Conservation (phyloP, 2,797 vertebrate species). For the Alca torda region DNA sequence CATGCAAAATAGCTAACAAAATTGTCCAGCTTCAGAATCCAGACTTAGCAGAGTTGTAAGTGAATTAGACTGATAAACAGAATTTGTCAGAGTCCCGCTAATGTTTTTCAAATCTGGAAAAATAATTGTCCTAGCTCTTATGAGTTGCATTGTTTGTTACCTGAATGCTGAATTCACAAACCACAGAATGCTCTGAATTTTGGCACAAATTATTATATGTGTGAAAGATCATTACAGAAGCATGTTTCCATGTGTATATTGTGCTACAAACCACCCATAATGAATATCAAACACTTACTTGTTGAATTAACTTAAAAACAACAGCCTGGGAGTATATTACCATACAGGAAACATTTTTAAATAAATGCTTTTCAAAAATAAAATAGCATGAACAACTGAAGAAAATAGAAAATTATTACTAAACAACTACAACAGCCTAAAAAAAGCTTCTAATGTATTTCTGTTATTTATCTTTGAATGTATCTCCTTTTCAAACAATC, state of each 20-base stretch:
- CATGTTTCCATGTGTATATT: neutral
- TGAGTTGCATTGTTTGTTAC: neutral
- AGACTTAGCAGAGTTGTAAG: neutral
- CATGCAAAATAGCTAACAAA: neutral
- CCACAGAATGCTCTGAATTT: neutral
- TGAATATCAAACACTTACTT: neutral
- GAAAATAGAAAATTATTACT: neutral
- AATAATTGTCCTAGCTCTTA: neutral
- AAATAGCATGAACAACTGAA: neutral
- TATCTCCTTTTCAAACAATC: neutral
- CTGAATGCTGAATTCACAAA: neutral
- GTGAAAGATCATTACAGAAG: neutral
- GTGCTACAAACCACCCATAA: neutral
- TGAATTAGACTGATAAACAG: neutral
- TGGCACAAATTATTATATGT: neutral
- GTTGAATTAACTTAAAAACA: neutral
- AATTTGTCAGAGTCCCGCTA: neutral
- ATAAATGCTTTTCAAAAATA: neutral
- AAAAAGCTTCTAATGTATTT: neutral
- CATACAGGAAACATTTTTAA: neutral
- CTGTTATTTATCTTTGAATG: neutral
- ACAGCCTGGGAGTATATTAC: neutral
- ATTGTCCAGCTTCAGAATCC: neutral
- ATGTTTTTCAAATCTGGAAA: neutral
- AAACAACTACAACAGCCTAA: neutral